Conservation (phyloP, 2,888 invertebrate species). For the Ischnus inquisitorius region DNA sequence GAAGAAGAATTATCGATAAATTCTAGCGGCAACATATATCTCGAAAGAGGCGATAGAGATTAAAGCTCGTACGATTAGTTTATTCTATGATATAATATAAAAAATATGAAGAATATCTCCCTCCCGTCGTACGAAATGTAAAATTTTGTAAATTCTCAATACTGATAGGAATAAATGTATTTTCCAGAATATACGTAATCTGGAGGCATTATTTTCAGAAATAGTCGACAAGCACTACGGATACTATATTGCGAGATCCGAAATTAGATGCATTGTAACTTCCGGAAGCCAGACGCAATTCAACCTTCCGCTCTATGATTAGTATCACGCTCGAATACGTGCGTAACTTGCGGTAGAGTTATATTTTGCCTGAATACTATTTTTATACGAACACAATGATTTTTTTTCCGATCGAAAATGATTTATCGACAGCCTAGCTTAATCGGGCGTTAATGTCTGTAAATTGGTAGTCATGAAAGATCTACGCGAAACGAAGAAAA, state of each 20-base stretch:
- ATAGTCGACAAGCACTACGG: background rate
- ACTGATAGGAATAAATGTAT: constrained; percentile 65
- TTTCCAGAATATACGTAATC: constrained; percentile 54
- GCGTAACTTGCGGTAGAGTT: constrained; percentile 33
- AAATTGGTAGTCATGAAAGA: background rate
- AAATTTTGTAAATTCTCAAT: constrained; percentile 70
- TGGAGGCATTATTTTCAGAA: constrained; percentile 27
- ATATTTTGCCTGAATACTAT: constrained; percentile 10
- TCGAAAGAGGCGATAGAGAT: constrained; percentile 24
- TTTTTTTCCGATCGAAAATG: constrained; percentile 21
- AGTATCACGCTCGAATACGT: constrained; percentile 9
- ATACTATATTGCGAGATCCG: constrained; percentile 38
- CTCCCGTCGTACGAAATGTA: constrained; percentile 51
- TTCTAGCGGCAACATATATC: background rate
- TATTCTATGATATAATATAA: constrained; percentile 36
- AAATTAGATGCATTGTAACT: constrained; percentile 62
- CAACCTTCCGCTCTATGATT: constrained; percentile 32
- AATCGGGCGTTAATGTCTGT: constrained; percentile 18
- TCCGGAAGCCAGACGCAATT: constrained; percentile 60
- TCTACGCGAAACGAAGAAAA: background rate
- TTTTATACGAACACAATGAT: constrained; percentile 30
- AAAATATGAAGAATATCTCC: constrained; percentile 23
- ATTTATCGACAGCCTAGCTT: background rate
- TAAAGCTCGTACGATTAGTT: constrained; percentile 22
- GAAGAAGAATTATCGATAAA: background rate